These are phyloP conservation scores for Mus caroli DNA, from an alignment of 2,797 vertebrate species.

Conservation along the genomic window DNA sequence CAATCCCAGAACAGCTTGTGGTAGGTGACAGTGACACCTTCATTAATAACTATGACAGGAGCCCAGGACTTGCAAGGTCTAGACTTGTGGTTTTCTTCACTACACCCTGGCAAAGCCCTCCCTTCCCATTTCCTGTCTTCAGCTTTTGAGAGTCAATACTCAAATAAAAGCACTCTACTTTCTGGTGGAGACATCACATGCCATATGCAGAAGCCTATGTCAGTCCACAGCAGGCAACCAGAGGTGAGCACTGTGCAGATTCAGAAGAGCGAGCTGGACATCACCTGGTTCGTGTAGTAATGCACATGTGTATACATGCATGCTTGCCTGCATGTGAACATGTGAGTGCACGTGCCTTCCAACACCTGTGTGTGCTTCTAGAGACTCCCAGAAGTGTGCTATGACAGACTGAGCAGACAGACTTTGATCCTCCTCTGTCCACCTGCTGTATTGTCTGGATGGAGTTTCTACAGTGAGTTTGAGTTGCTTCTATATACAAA, in stretches of 20 bases:
- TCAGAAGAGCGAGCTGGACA: rapidly evolving
- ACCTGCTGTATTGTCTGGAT: background rate
- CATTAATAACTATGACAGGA: background rate
- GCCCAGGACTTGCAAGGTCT: background rate
- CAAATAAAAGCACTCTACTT: background rate
- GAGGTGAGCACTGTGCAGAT: background rate
- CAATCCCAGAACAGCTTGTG: background rate
- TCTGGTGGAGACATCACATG: background rate
- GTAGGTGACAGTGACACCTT: background rate
- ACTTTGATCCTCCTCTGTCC: background rate
- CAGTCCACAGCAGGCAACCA: rapidly evolving
- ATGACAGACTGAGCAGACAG: background rate
- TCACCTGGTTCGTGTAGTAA: rapidly evolving
- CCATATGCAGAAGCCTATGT: background rate
- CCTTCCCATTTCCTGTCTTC: background rate
- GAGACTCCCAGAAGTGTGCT: background rate
- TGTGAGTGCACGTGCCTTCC: rapidly evolving
- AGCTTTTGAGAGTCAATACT: background rate
- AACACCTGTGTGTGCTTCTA: rapidly evolving
- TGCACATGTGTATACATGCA: background rate
- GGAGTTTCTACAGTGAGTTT: background rate
- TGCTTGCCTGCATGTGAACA: background rate
- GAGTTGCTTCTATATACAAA: background rate
- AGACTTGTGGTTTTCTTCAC: background rate
- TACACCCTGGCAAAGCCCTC: background rate